These are phyloP conservation scores for Ranitomeya imitator DNA, from an alignment of 2,113 vertebrate species.

Conservation along the genomic window DNA sequence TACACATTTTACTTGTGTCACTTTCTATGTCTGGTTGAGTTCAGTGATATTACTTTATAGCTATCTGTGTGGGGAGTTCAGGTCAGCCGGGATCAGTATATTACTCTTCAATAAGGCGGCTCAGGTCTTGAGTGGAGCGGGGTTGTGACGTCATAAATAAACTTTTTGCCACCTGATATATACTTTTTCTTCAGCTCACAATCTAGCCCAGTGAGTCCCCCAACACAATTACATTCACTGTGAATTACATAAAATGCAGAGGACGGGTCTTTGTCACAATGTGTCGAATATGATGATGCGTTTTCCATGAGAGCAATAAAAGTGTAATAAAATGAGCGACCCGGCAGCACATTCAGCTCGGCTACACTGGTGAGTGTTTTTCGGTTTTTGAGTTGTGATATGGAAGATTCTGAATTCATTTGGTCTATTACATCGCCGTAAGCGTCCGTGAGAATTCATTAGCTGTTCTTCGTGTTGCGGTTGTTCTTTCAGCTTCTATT, in stretches of 20 bases:
- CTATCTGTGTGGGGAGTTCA: no score
- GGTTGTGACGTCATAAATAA: no score
- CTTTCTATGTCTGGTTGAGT: no score
- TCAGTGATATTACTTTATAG: no score
- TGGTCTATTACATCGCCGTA: not conserved
- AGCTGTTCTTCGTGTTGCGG: not conserved
- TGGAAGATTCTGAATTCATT: not conserved
- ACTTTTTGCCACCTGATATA: no score
- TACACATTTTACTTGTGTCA: no score
- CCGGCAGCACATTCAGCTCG: not conserved
- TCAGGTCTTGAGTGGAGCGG: no score
- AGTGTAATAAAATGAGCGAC: not conserved
- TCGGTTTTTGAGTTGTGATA: not conserved
- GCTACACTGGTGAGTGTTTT: not conserved
- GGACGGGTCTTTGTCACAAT: no score
- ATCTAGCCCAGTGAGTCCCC: not conserved
- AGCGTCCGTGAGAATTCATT: slow-evolving; percentile 17
- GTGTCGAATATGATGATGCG: no score
- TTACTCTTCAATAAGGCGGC: no score
- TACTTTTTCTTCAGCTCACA: no score
- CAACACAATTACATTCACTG: not conserved
- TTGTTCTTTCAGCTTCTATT: slow-evolving; percentile 27
- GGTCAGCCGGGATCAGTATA: no score
- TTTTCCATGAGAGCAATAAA: not conserved
- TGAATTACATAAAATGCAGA: not conserved